These are phyloP conservation scores for Parnassius apollo DNA, from an alignment of 2,888 invertebrate genomes.

Conservation along the genomic window DNA sequence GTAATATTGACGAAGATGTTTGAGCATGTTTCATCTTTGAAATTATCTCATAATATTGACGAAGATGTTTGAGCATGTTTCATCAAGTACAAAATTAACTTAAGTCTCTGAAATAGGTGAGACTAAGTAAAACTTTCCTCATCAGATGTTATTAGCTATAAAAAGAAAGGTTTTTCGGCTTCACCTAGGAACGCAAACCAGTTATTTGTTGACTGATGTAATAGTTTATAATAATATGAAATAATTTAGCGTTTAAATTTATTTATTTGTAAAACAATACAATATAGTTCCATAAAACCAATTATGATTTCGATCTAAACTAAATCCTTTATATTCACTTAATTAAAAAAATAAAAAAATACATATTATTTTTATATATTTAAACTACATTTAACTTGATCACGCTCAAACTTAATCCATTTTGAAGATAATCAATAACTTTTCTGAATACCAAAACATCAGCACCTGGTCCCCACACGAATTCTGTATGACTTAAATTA, in stretches of 20 bases:
- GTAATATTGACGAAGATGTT: background rate
- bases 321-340: too few species aligned
- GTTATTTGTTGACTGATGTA: conserved; percentile 3
- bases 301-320: too few species aligned
- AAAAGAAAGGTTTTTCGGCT: conserved; percentile 35
- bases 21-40: background rate
- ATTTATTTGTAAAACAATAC: too few species aligned
- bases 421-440: conserved; percentile 47
- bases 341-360: conserved; percentile 6
- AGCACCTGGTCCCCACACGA: conserved; percentile 54
- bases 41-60: too few species aligned
- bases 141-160: conserved; percentile 42
- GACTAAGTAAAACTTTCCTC: conserved; percentile 43
- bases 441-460: conserved; percentile 46
- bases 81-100: conserved; percentile 32
- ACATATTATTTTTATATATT: background rate
- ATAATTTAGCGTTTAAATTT: too few species aligned
- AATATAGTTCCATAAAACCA: too few species aligned
- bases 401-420: conserved; percentile 34
- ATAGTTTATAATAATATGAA: too few species aligned
- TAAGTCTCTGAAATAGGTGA: conserved; percentile 34
- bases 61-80: too few species aligned
- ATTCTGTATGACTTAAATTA: conserved; percentile 57
- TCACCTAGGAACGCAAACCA: conserved; percentile 27
- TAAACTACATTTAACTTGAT: conserved; percentile 30